Evolutionary conservation across 1,140 invertebrate species (phyloP).

Genomic region (Tetramorium parvispinum): DNA sequence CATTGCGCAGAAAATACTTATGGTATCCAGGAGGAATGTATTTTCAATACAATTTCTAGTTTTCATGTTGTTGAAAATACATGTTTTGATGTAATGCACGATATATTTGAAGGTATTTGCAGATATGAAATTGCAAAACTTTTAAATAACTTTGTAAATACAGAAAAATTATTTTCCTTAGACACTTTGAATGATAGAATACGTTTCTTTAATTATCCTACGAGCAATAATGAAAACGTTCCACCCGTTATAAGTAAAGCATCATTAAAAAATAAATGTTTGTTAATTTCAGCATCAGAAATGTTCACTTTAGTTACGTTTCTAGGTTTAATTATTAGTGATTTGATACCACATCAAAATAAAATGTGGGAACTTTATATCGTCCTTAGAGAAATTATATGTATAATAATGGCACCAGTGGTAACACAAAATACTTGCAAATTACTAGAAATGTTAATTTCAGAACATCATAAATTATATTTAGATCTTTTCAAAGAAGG

Average conservation of each 20-base stretch:
- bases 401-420: background rate
- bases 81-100: constrained; percentile 13
- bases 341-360: background rate
- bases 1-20: background rate
- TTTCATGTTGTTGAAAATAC: constrained; percentile 27
- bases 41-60: constrained; percentile 5
- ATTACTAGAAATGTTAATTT: background rate
- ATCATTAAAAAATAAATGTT: background rate
- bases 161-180: background rate
- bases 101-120: constrained; percentile 4
- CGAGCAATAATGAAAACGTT: background rate
- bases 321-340: constrained; percentile 6
- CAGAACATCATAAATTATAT: background rate
- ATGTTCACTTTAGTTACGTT: background rate
- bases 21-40: constrained; percentile 9
- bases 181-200: background rate
- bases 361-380: background rate
- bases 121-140: constrained; percentile 5
- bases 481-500: background rate
- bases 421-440: background rate
- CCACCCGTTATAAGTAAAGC: background rate
- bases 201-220: background rate
- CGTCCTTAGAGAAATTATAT: constrained; percentile 5
- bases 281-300: constrained; percentile 5
- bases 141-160: constrained; percentile 2